Evolutionary conservation across 2,113 vertebrate genomes (phyloP).

Genomic region (Chloropsis hardwickii): DNA sequence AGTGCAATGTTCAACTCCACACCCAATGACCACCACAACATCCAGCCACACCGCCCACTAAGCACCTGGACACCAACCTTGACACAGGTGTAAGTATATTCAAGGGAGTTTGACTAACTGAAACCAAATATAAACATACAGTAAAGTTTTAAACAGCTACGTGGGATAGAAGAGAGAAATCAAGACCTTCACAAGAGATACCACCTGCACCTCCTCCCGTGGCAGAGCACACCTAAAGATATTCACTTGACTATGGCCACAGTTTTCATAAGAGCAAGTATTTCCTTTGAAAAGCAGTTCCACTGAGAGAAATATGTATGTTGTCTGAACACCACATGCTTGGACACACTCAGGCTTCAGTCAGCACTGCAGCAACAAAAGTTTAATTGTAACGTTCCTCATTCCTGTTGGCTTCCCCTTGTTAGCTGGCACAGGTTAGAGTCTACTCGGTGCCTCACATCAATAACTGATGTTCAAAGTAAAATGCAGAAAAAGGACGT

Average conservation of each 20-base stretch:
- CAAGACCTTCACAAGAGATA: neutral
- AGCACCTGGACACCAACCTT: neutral
- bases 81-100: neutral
- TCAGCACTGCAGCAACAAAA: neutral
- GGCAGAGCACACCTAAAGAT: neutral
- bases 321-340: neutral
- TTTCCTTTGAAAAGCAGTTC: neutral
- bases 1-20: fast-evolving
- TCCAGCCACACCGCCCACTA: fast-evolving
- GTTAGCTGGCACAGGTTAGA: neutral
- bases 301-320: neutral
- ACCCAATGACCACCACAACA: fast-evolving
- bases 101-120: neutral
- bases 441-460: neutral
- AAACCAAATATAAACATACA: neutral
- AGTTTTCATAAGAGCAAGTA: neutral
- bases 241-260: fast-evolving
- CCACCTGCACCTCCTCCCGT: neutral
- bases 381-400: neutral
- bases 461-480: neutral
- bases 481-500: neutral
- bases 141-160: neutral
- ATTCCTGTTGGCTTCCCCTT: neutral
- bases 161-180: neutral
- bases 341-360: neutral